Evolutionary conservation across 2,797 vertebrate species (phyloP).

Genomic region (Alauda arvensis): DNA sequence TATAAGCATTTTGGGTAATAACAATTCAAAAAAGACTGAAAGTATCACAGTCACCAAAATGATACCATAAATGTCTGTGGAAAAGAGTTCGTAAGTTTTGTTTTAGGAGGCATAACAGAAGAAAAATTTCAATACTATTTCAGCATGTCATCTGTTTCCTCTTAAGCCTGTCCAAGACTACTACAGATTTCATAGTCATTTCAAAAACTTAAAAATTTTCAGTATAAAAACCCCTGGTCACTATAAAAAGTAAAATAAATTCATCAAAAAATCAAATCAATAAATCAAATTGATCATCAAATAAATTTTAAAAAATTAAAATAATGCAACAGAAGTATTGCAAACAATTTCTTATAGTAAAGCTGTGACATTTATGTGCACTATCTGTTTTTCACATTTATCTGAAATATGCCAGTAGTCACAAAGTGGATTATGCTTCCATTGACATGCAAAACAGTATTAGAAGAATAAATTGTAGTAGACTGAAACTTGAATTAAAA

Average conservation of each 20-base stretch:
- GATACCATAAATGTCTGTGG: background rate
- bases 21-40: background rate
- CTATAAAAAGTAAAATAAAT: background rate
- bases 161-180: background rate
- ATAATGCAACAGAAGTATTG: background rate
- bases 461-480: background rate
- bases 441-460: background rate
- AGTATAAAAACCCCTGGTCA: background rate
- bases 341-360: background rate
- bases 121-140: background rate
- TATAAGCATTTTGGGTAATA: background rate
- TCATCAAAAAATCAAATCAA: background rate
- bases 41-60: background rate
- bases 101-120: background rate
- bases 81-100: background rate
- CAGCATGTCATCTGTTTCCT: background rate
- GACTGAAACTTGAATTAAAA: background rate
- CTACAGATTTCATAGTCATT: background rate
- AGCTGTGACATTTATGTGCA: background rate
- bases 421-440: background rate
- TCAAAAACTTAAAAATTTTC: background rate
- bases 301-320: background rate
- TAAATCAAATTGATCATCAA: too few relatives aligned
- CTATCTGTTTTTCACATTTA: background rate
- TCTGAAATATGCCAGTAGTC: background rate